These are phyloP conservation scores for Xestobium rufovillosum DNA, from an alignment of 2,888 invertebrate genomes.

Conservation along the genomic window DNA sequence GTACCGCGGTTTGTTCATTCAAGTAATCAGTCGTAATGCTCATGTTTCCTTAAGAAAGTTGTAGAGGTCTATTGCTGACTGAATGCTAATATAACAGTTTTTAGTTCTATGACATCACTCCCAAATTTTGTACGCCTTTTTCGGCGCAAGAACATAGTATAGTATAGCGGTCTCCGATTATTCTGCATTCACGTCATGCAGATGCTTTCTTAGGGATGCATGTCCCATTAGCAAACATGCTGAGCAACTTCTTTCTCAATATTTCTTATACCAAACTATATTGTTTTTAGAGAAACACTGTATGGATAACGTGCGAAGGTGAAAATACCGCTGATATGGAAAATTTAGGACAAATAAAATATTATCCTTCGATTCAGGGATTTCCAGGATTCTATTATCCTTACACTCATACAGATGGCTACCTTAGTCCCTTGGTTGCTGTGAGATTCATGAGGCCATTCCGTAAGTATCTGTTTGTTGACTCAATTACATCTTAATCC, in stretches of 20 bases:
- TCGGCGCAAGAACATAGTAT: too few species aligned
- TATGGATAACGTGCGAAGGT: conserved; percentile 88
- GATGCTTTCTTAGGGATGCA: too few species aligned
- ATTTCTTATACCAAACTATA: too few species aligned
- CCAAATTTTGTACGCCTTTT: neutral
- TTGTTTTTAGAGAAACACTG: conserved; percentile 57
- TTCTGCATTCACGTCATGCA: too few species aligned
- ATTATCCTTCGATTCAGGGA: conserved; percentile 63
- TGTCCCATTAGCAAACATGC: too few species aligned
- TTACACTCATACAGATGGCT: conserved; percentile 73
- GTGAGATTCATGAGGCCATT: conserved; percentile 72
- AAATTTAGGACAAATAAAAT: conserved; percentile 74
- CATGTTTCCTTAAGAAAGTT: too few species aligned
- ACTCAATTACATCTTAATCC: neutral
- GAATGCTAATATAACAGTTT: neutral
- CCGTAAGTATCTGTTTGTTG: conserved; percentile 52
- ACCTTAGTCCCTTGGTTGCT: conserved; percentile 77
- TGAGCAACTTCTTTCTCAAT: too few species aligned
- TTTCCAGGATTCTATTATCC: conserved; percentile 84
- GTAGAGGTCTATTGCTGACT: neutral
- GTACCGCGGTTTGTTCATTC: too few species aligned
- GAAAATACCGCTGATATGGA: conserved; percentile 86
- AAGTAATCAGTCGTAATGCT: too few species aligned
- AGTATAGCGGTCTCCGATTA: too few species aligned
- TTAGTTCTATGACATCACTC: too few species aligned